These are phyloP conservation scores for Chrysaora quinquecirrha DNA, from an alignment of 30 jellyfish, hydroid and myxozoan species.

Conservation along the genomic window DNA sequence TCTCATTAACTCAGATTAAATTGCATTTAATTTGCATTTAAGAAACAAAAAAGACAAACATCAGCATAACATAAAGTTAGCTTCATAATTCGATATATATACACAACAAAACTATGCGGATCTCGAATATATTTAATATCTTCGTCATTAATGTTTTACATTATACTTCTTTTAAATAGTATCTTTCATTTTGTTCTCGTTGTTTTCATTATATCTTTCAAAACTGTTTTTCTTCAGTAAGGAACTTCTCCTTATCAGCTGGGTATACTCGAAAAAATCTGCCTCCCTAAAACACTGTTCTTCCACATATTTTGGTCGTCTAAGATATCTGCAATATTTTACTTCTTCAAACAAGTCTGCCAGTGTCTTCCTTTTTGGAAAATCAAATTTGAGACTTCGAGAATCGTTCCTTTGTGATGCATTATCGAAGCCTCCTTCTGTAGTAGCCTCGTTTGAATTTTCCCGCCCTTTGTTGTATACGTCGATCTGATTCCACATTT, in stretches of 20 bases:
- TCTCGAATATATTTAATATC: too few species aligned
- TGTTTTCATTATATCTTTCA: not conserved
- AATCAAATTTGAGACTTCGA: not conserved
- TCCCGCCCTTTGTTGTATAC: not conserved
- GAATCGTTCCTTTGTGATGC: not conserved
- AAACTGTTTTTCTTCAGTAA: not conserved
- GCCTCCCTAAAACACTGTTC: not conserved
- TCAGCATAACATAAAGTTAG: too few species aligned
- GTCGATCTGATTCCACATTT: not conserved
- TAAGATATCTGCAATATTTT: slow-evolving; percentile 17
- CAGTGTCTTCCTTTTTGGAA: not conserved
- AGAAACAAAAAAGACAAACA: too few species aligned
- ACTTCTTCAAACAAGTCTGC: slow-evolving; percentile 3
- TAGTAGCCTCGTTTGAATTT: not conserved
- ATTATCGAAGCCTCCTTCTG: not conserved
- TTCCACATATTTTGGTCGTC: slow-evolving; percentile 25
- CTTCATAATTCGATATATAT: too few species aligned
- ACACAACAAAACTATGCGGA: too few species aligned
- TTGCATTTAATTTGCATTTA: too few species aligned
- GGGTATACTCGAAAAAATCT: not conserved
- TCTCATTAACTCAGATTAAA: too few species aligned
- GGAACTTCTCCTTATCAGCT: not conserved
- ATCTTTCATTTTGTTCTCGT: too few species aligned
- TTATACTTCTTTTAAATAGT: too few species aligned
- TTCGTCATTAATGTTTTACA: too few species aligned